Percentiles rank a stretch among this genome's conserved stretches.
phyloP scores from a whole-genome alignment of 2,888 invertebrate genomes.

The Ganaspis brasiliensis region DNA sequence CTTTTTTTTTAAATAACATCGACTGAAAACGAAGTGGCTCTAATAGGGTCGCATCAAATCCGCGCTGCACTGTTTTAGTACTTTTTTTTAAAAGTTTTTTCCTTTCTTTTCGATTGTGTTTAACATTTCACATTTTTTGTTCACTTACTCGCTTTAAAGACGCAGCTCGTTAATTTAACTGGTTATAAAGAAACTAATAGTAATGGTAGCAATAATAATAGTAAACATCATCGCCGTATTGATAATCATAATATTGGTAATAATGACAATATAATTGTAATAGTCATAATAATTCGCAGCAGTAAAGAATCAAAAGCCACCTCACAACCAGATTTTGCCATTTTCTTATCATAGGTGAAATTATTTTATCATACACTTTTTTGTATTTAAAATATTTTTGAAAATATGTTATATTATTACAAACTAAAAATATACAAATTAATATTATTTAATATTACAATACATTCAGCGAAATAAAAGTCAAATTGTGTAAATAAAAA shows the following conservation, averaged over 20 bases:
- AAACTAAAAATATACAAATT: too few relatives aligned
- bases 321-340: constrained; percentile 49
- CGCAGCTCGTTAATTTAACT: constrained; percentile 59
- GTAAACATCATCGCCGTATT: constrained; percentile 69
- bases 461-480: too few relatives aligned
- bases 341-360: too few relatives aligned
- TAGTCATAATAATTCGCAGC: constrained; percentile 68
- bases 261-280: constrained; percentile 73
- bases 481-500: constrained; percentile 51
- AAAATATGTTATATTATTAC: too few relatives aligned
- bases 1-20: constrained; percentile 8
- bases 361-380: too few relatives aligned
- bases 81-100: constrained; percentile 55
- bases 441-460: too few relatives aligned
- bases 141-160: constrained; percentile 57
- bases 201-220: constrained; percentile 62
- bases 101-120: constrained; percentile 65
- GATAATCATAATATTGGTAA: constrained; percentile 72
- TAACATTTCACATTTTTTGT: constrained; percentile 59
- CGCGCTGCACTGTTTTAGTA: constrained; percentile 21
- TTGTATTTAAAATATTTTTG: too few relatives aligned
- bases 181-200: constrained; percentile 46
- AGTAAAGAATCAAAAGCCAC: constrained; percentile 64
- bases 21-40: constrained; percentile 42
- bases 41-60: constrained; percentile 31